These are phyloP conservation scores for Chelonus insularis DNA, from an alignment of 1,140 invertebrate species.

Conservation along the genomic window DNA sequence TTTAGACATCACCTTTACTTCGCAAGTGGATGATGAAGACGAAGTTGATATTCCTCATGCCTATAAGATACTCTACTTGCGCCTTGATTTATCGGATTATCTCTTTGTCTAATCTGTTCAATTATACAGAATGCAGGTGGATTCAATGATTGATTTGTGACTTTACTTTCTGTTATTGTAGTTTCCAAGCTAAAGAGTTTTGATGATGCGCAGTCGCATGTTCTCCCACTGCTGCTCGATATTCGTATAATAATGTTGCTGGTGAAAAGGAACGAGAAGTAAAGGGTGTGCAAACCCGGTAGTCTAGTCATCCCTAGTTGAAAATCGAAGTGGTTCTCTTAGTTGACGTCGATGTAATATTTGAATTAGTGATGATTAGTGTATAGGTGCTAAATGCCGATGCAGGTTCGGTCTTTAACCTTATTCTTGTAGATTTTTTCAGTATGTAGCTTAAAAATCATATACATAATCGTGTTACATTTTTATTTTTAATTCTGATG, in stretches of 20 bases:
- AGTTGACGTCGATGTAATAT: background rate
- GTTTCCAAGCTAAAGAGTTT: slow-evolving; percentile 10
- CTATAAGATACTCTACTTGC: slow-evolving; percentile 22
- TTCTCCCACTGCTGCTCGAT: slow-evolving; percentile 24
- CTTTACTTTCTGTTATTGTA: slow-evolving; percentile 5
- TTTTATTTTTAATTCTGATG: no score
- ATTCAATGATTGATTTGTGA: slow-evolving; percentile 14
- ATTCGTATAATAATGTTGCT: slow-evolving; percentile 9
- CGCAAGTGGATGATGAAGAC: no score
- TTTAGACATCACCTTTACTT: background rate
- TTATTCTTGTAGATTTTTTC: background rate
- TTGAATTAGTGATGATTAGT: slow-evolving; percentile 25
- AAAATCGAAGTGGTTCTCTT: slow-evolving; percentile 17
- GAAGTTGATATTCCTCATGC: slow-evolving; percentile 8
- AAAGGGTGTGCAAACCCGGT: slow-evolving; percentile 12
- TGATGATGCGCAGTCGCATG: slow-evolving; percentile 17
- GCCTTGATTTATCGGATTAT: slow-evolving; percentile 5
- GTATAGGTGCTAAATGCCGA: slow-evolving; percentile 13
- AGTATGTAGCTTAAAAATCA: no score
- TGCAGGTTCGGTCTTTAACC: slow-evolving; percentile 11
- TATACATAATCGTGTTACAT: no score
- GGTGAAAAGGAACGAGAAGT: background rate
- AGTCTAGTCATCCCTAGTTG: slow-evolving; percentile 15
- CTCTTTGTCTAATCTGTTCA: background rate
- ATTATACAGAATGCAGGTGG: background rate